A percentile compares a stretch with the other conserved stretches of the same genome.
These are phyloP conservation scores for Chinchilla lanigera DNA, from an alignment of 2,113 vertebrate genomes.

Conservation along the genomic window DNA sequence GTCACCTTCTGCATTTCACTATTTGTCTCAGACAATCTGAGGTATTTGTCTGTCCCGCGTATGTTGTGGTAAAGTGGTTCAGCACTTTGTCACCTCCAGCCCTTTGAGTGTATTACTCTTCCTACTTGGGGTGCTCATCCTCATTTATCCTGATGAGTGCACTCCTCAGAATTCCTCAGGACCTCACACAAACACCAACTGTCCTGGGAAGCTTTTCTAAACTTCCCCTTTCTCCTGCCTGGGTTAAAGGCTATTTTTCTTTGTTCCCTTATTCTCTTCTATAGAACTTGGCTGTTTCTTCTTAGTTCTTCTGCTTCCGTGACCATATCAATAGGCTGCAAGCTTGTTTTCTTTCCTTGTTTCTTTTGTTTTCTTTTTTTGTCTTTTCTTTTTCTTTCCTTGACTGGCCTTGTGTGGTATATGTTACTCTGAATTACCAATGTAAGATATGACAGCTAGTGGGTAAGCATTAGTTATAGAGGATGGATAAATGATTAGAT, in stretches of 20 bases:
- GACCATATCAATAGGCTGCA: neutral
- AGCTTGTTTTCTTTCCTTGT: neutral
- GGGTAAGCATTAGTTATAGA: neutral
- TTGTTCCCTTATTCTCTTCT: neutral
- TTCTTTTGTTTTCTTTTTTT: neutral
- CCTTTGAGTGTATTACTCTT: neutral
- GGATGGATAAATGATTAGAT: neutral
- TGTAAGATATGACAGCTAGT: neutral
- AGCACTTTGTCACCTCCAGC: neutral
- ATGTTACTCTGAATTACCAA: neutral
- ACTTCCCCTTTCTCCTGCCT: neutral
- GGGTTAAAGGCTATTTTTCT: neutral
- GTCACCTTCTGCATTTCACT: neutral
- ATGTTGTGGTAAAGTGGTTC: neutral
- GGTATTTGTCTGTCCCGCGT: neutral
- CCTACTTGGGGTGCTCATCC: neutral
- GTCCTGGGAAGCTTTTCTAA: neutral
- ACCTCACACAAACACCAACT: neutral
- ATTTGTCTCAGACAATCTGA: conserved; percentile 14
- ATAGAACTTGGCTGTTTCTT: neutral
- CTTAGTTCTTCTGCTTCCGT: neutral
- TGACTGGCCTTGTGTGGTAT: neutral
- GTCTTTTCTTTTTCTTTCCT: neutral
- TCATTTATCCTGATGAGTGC: neutral
- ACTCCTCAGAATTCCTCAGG: neutral